These are phyloP conservation scores for Pristionchus maxplancki DNA, from an alignment of 2,888 invertebrate genomes.

Conservation along the genomic window DNA sequence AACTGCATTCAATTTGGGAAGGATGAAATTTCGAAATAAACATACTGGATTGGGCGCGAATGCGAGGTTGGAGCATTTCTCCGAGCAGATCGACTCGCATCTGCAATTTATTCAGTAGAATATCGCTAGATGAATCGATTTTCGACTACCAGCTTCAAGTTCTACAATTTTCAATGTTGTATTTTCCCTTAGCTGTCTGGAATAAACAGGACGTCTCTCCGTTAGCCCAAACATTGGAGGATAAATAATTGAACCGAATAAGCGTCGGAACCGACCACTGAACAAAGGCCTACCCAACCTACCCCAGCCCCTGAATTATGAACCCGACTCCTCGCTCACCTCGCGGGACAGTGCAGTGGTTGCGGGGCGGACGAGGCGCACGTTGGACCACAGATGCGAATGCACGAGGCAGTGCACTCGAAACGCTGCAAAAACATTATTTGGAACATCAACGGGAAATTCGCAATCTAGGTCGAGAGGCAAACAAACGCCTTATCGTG, in stretches of 20 bases:
- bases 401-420: slow-evolving; percentile 49
- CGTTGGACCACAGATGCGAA: slow-evolving; percentile 43
- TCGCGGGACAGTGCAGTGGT: slow-evolving; percentile 46
- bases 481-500: no score
- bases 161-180: no score
- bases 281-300: no score
- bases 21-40: background rate
- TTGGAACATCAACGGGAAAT: background rate
- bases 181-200: no score
- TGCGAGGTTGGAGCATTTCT: slow-evolving; percentile 42
- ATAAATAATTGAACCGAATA: no score
- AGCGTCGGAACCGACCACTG: no score
- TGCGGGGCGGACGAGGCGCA: slow-evolving; percentile 45
- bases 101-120: background rate
- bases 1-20: background rate
- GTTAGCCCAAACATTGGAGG: no score
- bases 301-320: no score
- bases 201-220: no score
- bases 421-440: slow-evolving; percentile 9
- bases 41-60: slow-evolving; percentile 28
- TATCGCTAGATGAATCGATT: no score
- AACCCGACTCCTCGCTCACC: background rate
- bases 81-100: slow-evolving; percentile 37
- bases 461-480: no score
- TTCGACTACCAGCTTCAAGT: no score